Percentiles rank a stretch among this genome's conserved stretches.
Conservation (phyloP, 2,113 vertebrate genomes). For the Miniopterus natalensis region DNA sequence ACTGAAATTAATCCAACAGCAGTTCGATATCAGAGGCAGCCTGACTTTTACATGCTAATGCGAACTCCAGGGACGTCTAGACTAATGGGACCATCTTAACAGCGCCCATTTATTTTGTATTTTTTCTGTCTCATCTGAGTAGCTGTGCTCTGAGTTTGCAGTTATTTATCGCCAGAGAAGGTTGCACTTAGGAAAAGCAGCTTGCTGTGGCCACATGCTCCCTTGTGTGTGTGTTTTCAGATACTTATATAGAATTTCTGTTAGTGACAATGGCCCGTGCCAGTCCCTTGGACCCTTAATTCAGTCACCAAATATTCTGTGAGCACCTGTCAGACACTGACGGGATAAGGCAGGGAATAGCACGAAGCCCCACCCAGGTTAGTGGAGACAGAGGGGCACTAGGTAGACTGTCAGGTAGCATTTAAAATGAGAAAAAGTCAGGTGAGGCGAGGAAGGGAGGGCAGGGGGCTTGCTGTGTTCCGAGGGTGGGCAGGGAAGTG, state of each 20-base stretch:
- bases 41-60: background rate
- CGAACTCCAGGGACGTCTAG: background rate
- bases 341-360: background rate
- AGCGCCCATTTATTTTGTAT: background rate
- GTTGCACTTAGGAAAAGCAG: background rate
- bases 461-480: background rate
- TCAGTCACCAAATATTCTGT: background rate
- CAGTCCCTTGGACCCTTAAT: background rate
- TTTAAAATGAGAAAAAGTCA: background rate
- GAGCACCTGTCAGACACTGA: background rate
- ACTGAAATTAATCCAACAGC: background rate
- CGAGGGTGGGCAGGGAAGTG: background rate
- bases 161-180: conserved; percentile 13
- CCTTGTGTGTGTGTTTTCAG: background rate
- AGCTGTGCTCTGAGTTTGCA: background rate
- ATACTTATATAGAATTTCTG: background rate
- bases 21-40: background rate
- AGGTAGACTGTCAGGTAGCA: accelerated
- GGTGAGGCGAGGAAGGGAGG: background rate
- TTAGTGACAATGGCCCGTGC: background rate
- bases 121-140: background rate
- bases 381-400: background rate
- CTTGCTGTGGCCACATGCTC: background rate
- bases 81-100: background rate
- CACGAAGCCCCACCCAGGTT: accelerated